These are phyloP conservation scores for Heliothis virescens DNA, from an alignment of 1,140 invertebrate genomes.

Conservation along the genomic window DNA sequence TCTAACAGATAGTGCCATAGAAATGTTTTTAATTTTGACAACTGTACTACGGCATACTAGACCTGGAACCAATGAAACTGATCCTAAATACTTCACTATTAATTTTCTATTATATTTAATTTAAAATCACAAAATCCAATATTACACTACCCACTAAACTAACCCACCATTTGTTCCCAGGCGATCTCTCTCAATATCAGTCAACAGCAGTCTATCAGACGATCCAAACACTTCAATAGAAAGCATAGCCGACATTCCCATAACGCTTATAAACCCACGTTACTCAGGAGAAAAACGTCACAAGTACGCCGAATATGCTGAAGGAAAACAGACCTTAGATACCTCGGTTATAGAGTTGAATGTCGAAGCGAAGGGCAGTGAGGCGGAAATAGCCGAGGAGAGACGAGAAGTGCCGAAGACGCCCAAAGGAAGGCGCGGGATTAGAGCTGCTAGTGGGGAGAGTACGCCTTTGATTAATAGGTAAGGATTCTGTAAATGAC, in stretches of 20 bases:
- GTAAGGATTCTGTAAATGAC: too few relatives aligned
- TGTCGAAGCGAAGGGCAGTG: background rate
- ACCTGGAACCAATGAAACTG: too few relatives aligned
- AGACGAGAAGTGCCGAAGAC: constrained; percentile 60
- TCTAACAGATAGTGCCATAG: too few relatives aligned
- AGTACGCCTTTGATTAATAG: constrained; percentile 67
- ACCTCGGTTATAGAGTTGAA: constrained; percentile 40
- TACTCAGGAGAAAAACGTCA: constrained; percentile 64
- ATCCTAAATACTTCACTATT: too few relatives aligned
- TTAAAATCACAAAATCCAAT: too few relatives aligned
- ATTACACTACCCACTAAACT: too few relatives aligned
- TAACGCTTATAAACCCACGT: constrained; percentile 75
- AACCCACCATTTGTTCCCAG: constrained; percentile 50
- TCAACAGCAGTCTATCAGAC: constrained; percentile 78
- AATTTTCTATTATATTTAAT: too few relatives aligned
- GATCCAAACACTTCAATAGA: constrained; percentile 80
- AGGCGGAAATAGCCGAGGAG: background rate
- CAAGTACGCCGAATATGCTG: background rate
- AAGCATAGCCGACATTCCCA: constrained; percentile 78
- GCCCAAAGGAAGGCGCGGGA: constrained; percentile 68
- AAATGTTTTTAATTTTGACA: too few relatives aligned
- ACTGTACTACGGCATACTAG: too few relatives aligned
- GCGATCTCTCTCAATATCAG: constrained; percentile 76
- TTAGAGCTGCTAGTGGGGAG: constrained; percentile 58
- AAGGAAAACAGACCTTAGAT: background rate